These are phyloP conservation scores for Florisuga fusca DNA, from an alignment of 2,797 vertebrate species.

Conservation along the genomic window DNA sequence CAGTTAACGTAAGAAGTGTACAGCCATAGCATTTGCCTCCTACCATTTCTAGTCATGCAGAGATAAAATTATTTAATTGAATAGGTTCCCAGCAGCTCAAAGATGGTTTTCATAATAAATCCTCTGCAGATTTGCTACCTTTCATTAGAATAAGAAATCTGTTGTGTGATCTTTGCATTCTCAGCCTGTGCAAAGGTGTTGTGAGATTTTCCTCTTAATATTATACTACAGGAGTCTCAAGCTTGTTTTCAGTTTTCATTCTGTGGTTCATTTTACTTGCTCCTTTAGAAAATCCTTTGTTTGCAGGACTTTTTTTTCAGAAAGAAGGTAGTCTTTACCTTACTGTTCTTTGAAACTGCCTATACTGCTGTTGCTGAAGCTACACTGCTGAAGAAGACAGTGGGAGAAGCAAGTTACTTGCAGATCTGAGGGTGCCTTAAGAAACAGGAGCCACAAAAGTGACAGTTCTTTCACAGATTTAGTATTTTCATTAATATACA, in stretches of 20 bases:
- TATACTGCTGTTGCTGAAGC: background rate
- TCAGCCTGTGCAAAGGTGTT: background rate
- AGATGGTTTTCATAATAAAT: background rate
- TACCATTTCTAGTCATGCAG: background rate
- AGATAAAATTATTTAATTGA: background rate
- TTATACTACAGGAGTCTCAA: background rate
- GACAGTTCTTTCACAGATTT: background rate
- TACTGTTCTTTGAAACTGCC: background rate
- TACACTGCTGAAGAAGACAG: background rate
- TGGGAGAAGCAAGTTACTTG: background rate
- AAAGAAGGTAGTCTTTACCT: background rate
- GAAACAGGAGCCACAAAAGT: background rate
- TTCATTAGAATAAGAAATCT: background rate
- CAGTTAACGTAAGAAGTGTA: background rate
- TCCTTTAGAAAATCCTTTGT: background rate
- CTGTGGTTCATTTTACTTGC: background rate
- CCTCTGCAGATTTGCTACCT: background rate
- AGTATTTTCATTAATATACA: background rate
- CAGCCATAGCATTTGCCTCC: background rate
- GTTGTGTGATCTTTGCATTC: background rate
- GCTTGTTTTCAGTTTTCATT: background rate
- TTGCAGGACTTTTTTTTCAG: background rate
- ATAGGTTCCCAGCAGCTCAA: background rate
- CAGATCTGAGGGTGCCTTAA: background rate
- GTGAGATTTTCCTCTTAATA: background rate